Evolutionary conservation across 2,888 invertebrate species (phyloP), one percentile per base, ranked within the genome.

Genomic region (Drosophila ezoana): DNA sequence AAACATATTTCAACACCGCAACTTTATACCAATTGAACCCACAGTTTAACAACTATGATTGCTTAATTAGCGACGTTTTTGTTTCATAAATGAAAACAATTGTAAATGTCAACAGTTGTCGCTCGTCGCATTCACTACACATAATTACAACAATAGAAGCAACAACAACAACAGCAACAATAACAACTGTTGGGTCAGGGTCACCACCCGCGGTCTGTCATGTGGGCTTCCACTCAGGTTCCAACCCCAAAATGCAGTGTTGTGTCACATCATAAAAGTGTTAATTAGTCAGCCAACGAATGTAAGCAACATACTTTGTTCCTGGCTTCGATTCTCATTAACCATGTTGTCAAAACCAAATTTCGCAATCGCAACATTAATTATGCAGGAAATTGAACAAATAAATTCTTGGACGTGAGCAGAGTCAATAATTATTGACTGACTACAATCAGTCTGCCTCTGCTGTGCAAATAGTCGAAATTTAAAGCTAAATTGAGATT

Each of bases 51-150:
- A 52, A 40, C 65, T 63, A 44, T 72, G 71, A 80, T 85, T 59
- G 66, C 83, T 83, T 86, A 86, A 82, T 82, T 83, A 83, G 79
- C 57, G 48, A 68, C 48, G 32, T 60, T 74, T 76, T 74, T 63
- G 77, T 71, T 79, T 51, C 64, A 64, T 58, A 70, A 81, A 63
- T 53, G 64, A 62, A 71, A 71, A 72, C 80, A 79, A 84, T 84
- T 84, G 69, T 38, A 71, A 65, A 80, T 84, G 84, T 84, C 87
- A 87, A 84, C 80, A 87, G 72, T 82, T 81, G 79, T 82, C 66
- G 51, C 45, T 64, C 58, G 53, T 44, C 57, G 8, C 48, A 68
- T 32, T 62, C 53, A 52, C 51, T 65, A 58, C 54, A 65, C 69
- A 71, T 83, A 86, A 83, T 83, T 83, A 79, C 83, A 79, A 63